Evolutionary conservation across 2,113 vertebrate species (phyloP).

Genomic region (Microcebus tavaratra): DNA sequence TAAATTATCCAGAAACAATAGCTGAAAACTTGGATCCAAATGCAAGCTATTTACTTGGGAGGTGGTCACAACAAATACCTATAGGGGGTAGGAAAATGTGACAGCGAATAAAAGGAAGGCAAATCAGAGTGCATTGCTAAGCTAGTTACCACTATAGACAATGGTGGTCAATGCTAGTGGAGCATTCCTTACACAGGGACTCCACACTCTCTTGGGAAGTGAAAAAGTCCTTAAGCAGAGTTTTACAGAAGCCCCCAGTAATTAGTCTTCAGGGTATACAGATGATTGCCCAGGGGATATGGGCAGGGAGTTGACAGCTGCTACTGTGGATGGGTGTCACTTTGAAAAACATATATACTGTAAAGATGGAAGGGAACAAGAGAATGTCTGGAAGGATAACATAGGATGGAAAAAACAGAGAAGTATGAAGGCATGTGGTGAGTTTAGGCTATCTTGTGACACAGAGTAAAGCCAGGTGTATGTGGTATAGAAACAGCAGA

Average conservation of each 20-base stretch:
- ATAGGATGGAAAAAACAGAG: not conserved
- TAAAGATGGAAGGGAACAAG: not conserved
- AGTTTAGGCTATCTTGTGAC: not conserved
- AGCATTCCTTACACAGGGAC: not conserved
- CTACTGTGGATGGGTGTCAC: too few species aligned
- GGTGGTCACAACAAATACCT: not conserved
- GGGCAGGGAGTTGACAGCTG: not conserved
- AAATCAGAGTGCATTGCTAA: not conserved
- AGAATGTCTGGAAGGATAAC: not conserved
- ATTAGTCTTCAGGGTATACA: not conserved
- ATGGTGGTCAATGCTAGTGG: not conserved
- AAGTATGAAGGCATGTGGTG: accelerated
- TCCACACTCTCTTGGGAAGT: not conserved
- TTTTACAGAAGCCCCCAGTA: not conserved
- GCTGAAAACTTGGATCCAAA: not conserved
- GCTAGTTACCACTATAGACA: not conserved
- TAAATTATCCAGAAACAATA: not conserved
- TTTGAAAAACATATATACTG: not conserved
- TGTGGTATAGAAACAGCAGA: not conserved
- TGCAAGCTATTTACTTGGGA: not conserved
- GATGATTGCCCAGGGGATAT: not conserved
- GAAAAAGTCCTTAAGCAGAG: not conserved
- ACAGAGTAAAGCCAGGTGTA: not conserved
- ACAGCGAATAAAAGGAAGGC: not conserved
- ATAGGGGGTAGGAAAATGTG: not conserved